Base-by-base conservation (phyloP, 1,140 invertebrate genomes). In the Glossosoma conforme region DNA sequence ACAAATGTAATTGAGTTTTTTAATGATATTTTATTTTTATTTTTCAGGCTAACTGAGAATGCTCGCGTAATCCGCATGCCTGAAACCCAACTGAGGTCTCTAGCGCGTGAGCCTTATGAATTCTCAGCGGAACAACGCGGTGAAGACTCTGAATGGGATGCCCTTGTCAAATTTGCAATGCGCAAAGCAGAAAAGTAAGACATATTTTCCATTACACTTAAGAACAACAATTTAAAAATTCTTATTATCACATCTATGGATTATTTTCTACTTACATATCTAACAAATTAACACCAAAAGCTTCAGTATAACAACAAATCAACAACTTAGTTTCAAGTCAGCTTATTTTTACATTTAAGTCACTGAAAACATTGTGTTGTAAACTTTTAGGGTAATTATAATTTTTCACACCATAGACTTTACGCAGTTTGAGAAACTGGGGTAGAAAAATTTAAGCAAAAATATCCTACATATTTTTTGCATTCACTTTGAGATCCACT, bases 81-180 rank as follows among this genome's bases (percentile, higher is more conserved):
- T 0, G 77, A 80, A 47, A 70, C 66, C 5, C 81, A 84, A 61
- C 73, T 83, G 18, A 72, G 83, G 36, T 77, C 79, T 2, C 59
- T 88, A 21, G 64, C 77, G 0, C 70, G 78, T 13, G 81, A 85
- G 61, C 80, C 82, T 10, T 85, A 81, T 50, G 81, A 86, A 61
- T 83, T 82, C 60, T 80, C 82, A 2, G 77, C 78, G 15, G 72
- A 80, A 46, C 72, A 83, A 1, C 75, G 84, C 61, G 78, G 71
- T 62, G 77, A 80, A n/a, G 85, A 89, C 50, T 78, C 81, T 1
- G 85, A 89, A 65, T 89, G 86, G 86, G 86, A 89, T 61, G 79
- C 81, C 25, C 67, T 89, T 14, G 75, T 87, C 14, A 87, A 89
- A 67, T 89, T 86, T 61, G 80, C 80, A 5, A 68, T 81, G 58